Evolutionary conservation across 2,888 invertebrate genomes (phyloP), one percentile per base, ranked within the genome.

Genomic region (Ephialtes manifestator): DNA sequence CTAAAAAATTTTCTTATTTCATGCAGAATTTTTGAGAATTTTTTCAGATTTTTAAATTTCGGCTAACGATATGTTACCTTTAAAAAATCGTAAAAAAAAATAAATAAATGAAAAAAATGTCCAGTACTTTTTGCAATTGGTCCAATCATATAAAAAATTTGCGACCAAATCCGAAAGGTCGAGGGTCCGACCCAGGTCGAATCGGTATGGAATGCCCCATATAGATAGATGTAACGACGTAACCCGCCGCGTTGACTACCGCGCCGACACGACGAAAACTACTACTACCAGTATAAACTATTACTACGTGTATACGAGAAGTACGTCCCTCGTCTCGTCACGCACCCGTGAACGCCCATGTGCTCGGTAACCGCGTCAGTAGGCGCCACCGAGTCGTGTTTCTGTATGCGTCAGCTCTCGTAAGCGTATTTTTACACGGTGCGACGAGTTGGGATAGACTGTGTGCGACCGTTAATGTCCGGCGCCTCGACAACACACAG

Each of bases 311-410:
- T 74, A 55, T 63, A 78, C 67, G 43, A 77, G 43, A 77, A 84
- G 70, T 58, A n/a, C 72, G 48, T 43, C 43, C 72, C 76, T 72
- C 84, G 84, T 78, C 90, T 89, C 92, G 92, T 92, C 92, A 92
- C 91, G 92, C 91, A 92, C 90, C 89, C 91, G 87, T 91, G 92
- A 88, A 91, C 91, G 89, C 88, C 84, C 81, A 84, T 86, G 86
- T 83, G 86, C 78, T 74, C 65, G 70, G 65, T 77, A 79, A 85
- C 48, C 81, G 76, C 84, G 77, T 81, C 81, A 74, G 81, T 77
- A 81, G 84, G 84, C 84, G 84, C 84, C 84, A 84, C 81, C 84
- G 74, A 81, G 84, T 81, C 84, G 84, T 84, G 84, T 81, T 84
- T 84, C 84, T 84, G 84, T 84, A 84, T 84, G 84, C 84, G 84